Percentiles rank a stretch among this genome's conserved stretches.
Evolutionary conservation across 2,113 vertebrate species (phyloP).

Genomic region (Corvus moneduloides): DNA sequence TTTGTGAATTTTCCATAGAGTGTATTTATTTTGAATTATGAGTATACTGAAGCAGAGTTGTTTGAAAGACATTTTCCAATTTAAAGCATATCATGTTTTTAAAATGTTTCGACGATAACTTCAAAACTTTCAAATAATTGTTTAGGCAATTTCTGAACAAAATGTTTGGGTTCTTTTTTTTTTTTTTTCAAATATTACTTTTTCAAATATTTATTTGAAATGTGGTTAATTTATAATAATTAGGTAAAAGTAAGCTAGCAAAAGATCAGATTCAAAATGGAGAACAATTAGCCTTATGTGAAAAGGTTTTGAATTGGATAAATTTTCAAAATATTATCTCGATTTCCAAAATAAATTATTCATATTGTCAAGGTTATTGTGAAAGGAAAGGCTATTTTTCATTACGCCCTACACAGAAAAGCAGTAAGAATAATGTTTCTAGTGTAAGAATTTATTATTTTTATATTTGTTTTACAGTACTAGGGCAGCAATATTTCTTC

Average conservation of each 20-base stretch:
- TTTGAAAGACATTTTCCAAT: neutral
- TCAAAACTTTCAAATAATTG: neutral
- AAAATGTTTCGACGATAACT: neutral
- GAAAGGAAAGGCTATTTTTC: neutral
- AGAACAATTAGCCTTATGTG: neutral
- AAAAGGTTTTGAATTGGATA: neutral
- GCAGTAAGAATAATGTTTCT: neutral
- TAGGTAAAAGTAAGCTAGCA: neutral
- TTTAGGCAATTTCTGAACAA: neutral
- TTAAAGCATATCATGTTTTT: neutral
- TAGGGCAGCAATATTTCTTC: neutral
- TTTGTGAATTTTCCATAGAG: neutral
- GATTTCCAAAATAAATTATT: neutral
- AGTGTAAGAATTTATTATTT: neutral
- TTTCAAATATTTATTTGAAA: neutral
- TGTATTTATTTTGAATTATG: neutral
- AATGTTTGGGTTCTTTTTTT: neutral
- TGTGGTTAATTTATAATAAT: neutral
- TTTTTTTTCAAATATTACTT: too few species aligned
- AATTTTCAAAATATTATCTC: neutral
- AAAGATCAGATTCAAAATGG: neutral
- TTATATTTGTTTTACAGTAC: neutral
- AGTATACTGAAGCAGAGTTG: neutral
- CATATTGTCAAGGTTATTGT: neutral
- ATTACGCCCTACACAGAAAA: neutral